phyloP scores from a whole-genome alignment of 2,888 invertebrate species.

The Hemithea aestivaria region DNA sequence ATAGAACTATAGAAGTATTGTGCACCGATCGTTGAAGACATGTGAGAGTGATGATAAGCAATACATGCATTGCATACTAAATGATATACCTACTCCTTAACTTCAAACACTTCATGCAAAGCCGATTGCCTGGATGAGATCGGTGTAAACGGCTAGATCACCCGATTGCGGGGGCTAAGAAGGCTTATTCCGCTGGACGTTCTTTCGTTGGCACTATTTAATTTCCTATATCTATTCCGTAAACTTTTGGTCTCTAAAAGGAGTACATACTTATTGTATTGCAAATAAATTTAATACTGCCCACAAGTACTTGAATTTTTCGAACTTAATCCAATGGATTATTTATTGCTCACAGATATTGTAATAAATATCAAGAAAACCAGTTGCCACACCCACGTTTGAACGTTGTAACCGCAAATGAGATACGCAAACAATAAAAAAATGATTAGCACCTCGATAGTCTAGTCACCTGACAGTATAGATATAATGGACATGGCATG shows the following conservation, averaged over 20 bases:
- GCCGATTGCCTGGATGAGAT: no score
- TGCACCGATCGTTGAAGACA: slow-evolving; percentile 7
- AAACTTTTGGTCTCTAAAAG: slow-evolving; percentile 25
- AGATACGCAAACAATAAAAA: slow-evolving; percentile 11
- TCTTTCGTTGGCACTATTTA: no score
- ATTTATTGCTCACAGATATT: not conserved
- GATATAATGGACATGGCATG: no score
- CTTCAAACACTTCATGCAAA: no score
- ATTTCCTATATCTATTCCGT: no score
- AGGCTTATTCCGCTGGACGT: no score
- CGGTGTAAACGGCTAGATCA: no score
- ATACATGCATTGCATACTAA: slow-evolving; percentile 25
- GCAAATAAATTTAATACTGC: no score
- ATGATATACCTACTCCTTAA: slow-evolving; percentile 7
- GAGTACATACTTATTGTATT: no score
- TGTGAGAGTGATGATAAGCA: slow-evolving; percentile 20
- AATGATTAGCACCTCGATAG: slow-evolving; percentile 11
- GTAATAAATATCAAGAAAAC: slow-evolving; percentile 3
- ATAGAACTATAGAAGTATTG: slow-evolving; percentile 15
- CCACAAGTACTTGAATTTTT: not conserved
- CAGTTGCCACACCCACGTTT: slow-evolving; percentile 20
- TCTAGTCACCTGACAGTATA: slow-evolving; percentile 5
- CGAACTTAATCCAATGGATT: no score
- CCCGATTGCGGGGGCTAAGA: no score
- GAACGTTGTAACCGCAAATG: slow-evolving; percentile 9